Base-by-base conservation (phyloP, 2,888 invertebrate species). In the Cordylochernes scorpioides region DNA sequence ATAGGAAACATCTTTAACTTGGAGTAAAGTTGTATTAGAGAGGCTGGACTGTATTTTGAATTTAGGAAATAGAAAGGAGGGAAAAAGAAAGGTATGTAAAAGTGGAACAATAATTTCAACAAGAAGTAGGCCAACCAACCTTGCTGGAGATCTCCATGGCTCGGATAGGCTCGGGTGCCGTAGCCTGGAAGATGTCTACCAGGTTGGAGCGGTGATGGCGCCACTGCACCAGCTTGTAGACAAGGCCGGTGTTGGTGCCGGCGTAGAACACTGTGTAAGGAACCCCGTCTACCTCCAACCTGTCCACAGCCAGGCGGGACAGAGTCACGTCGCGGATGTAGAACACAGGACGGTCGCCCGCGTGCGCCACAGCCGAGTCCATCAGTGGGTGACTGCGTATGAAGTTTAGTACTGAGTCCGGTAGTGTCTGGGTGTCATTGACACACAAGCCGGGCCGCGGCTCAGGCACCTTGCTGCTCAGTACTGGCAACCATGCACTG, bases 341-440 rank as follows among this genome's bases (percentile, higher is more conserved):
- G 58, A 77, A 84, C 31, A 84, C 78, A 1, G 88, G 88, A 50
- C 75, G 75, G 49, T 80, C 80, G 50, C 77, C 70, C 51, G 80
- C 77, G 54, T 84, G 84, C 43, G 74, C 71, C 27, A 94, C 82
- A 3, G 88, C 82, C 26, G 75, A 75, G 56, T 94, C 88, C 88
- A 97, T 88, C 34, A 97, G 61, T 1, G 94, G 86, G 57, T 97
- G 94, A 5, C 82, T 77, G 46, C 82, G 71, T 49, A 94, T 86
- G 57, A 94, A 97, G 57, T 86, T 88, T 41, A 88, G 63, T 9
- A 88, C 86, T 8, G 74, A 38, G 24, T 60, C 61, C 9, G 84
- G 82, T 32, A 88, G 58, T 8, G 74, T 71, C 43, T 78, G 71
- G 1, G 88, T 86, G 49, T 88, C 82, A 49, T 84, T 77, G 37